Evolutionary conservation across 2,888 invertebrate species (phyloP), one percentile per base, ranked within the genome.

Genomic region (Ophion costatus): DNA sequence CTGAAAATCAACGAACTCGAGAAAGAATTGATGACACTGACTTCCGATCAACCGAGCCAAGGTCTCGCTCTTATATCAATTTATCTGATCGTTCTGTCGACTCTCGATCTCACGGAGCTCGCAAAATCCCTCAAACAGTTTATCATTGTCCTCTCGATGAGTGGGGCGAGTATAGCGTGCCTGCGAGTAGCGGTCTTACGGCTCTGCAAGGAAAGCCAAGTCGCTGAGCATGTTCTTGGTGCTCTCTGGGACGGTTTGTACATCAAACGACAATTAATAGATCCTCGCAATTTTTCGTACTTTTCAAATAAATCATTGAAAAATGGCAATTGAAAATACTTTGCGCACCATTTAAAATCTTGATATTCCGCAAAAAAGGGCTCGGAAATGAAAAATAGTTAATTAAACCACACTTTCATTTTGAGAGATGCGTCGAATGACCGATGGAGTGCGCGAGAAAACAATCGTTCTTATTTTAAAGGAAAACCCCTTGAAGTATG

Each of bases 161-260:
- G 95, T 80, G 94, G 94, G 45, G 94, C 95, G 69, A 95, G 95
- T 80, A 94, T 94, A 24, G 94, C 94, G 88, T 94, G 95, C 89
- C 94, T 95, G 84, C 94, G 95, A 17, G 91, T 95, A 69, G 95
- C 95, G 0, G 91, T 95, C 56, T 94, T 94, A 84, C 95, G 95
- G 94, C 93, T 95, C 22, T 94, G 95, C 5, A 93, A 94, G 87
- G 94, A 93, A 51, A 93, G 94, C 0, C 94, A 94, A 20, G 89
- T 95, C 63, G 95, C 96, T 59, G 95, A 96, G 82, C 93, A 95
- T 42, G 95, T 96, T 82, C 93, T 97, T 86, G 94, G 95, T 76
- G 95, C 96, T 83, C 94, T 97, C 14, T 96, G 96, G 95, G 96
- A 96, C 92, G 95, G 96, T 95, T 93, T 93, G 94, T 94, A 74